These are phyloP conservation scores for Antedon mediterranea DNA, from an alignment of 53 echinoderm and acorn worm genomes.

Conservation along the genomic window DNA sequence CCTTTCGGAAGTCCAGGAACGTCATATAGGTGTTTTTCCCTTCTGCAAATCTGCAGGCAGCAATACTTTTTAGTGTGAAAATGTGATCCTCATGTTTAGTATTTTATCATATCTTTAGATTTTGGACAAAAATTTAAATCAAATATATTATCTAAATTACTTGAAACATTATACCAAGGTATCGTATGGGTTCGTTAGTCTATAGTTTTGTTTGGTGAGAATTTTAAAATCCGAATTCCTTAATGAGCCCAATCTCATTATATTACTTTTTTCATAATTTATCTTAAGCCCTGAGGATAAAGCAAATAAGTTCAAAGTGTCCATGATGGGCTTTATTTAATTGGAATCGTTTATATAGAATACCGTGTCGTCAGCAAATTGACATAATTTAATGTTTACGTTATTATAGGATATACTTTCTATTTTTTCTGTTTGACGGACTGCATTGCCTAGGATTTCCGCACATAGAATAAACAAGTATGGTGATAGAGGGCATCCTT, in stretches of 20 bases:
- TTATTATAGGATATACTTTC: background rate
- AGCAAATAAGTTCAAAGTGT: background rate
- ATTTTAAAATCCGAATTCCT: background rate
- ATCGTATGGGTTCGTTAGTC: background rate
- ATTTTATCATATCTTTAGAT: background rate
- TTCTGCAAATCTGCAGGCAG: no score
- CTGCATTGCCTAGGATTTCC: background rate
- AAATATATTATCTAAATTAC: background rate
- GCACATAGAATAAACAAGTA: background rate
- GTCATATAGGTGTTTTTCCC: no score
- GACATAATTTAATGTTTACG: no score
- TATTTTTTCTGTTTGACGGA: background rate
- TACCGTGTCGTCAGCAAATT: background rate
- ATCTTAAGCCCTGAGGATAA: background rate
- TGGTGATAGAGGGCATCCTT: background rate
- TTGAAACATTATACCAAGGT: background rate
- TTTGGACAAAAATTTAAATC: background rate
- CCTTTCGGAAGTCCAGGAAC: no score
- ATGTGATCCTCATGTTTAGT: no score
- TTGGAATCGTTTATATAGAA: background rate
- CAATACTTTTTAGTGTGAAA: no score
- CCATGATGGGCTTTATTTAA: background rate
- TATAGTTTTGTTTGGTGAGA: background rate
- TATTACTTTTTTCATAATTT: background rate
- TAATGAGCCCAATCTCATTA: background rate